Conservation (phyloP, 2,113 vertebrate species). For the Struthio camelus region DNA sequence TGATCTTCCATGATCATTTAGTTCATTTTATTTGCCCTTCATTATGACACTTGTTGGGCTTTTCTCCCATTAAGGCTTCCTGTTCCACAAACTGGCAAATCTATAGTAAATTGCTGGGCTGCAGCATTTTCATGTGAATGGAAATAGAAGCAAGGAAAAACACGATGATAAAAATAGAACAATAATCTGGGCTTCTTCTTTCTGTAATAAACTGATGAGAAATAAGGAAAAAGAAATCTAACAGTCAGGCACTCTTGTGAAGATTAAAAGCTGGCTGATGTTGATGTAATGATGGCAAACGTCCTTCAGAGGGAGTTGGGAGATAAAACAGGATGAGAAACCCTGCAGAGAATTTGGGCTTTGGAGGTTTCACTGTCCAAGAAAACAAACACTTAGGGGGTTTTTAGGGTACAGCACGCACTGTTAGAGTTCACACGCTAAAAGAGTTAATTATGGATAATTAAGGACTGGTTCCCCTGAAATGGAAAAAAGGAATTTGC, state of each 20-base stretch:
- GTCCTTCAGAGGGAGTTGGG: neutral
- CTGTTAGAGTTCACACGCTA: neutral
- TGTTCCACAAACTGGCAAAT: neutral
- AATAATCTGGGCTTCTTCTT: neutral
- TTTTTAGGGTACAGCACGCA: neutral
- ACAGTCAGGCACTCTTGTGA: neutral
- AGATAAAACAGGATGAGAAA: neutral
- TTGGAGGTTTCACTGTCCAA: neutral
- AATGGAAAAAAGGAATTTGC: neutral
- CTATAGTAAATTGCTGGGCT: neutral
- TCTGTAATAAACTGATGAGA: neutral
- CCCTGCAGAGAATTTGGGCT: neutral
- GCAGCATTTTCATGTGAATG: neutral
- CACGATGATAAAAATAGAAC: neutral
- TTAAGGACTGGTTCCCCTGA: neutral
- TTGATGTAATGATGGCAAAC: neutral
- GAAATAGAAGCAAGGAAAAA: neutral
- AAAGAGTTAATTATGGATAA: neutral
- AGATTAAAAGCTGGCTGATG: neutral
- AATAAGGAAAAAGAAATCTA: neutral
- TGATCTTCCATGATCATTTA: fast-evolving
- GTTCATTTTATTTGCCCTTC: neutral
- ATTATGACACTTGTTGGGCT: neutral
- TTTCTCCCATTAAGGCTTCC: neutral
- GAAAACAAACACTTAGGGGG: neutral